A percentile compares a stretch with the other conserved stretches of the same genome.
These are phyloP conservation scores for Rhinogobio ventralis DNA, from an alignment of 2,797 vertebrate genomes.

Conservation along the genomic window DNA sequence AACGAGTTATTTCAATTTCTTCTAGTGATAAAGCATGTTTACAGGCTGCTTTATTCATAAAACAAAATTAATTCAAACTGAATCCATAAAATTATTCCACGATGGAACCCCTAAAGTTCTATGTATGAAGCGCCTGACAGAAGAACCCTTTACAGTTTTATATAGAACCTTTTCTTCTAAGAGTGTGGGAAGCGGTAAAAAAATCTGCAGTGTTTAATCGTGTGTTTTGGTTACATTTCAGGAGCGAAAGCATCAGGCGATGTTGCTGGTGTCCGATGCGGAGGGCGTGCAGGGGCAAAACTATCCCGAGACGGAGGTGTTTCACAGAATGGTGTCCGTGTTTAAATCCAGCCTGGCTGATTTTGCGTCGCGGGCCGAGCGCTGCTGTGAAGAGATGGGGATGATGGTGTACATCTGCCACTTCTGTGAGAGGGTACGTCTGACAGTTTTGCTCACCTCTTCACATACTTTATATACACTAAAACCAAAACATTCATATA, in stretches of 20 bases:
- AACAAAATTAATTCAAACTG: background rate
- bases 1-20: background rate
- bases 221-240: conserved; percentile 61
- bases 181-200: background rate
- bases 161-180: background rate
- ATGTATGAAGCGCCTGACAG: background rate
- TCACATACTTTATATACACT: background rate
- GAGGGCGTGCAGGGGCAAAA: conserved; percentile 72
- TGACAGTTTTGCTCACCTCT: background rate
- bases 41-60: background rate
- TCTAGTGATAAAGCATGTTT: background rate
- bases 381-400: conserved; percentile 82
- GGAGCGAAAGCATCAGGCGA: conserved; percentile 84
- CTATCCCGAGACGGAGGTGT: conserved; percentile 78
- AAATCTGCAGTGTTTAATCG: background rate
- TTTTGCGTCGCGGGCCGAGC: conserved; percentile 85
- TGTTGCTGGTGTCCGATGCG: conserved; percentile 83
- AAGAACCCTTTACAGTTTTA: background rate
- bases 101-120: background rate
- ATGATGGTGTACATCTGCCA: conserved; percentile 78
- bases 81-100: background rate
- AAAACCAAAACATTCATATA: background rate
- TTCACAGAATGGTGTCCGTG: conserved; percentile 72
- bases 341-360: conserved; percentile 83
- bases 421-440: conserved; percentile 87